phyloP scores from a whole-genome alignment of 2,888 invertebrate species.

The Psylliodes chrysocephalus region DNA sequence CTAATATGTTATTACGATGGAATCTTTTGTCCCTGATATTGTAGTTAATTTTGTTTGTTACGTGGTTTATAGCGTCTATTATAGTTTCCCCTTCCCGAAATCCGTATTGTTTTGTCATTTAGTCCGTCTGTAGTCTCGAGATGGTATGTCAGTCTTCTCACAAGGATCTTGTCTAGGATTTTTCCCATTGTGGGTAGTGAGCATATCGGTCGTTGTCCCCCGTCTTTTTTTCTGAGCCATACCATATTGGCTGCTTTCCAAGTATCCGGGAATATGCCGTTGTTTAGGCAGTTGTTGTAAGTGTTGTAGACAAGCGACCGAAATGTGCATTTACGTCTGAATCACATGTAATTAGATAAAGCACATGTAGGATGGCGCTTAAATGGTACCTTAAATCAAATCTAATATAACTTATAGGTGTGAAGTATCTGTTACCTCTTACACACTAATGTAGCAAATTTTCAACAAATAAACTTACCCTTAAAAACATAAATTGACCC shows the following conservation, averaged over 20 bases:
- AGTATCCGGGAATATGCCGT: slow-evolving; percentile 41
- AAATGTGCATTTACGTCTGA: too few species aligned
- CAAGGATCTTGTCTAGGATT: slow-evolving; percentile 50
- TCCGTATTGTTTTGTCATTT: slow-evolving; percentile 26
- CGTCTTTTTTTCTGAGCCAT: slow-evolving; percentile 44
- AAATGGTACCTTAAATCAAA: too few species aligned
- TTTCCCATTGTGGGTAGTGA: slow-evolving; percentile 50
- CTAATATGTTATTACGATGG: too few species aligned
- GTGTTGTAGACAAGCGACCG: too few species aligned
- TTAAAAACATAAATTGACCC: slow-evolving; percentile 45
- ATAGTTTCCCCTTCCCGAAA: not conserved
- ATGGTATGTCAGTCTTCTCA: slow-evolving; percentile 41
- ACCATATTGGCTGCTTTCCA: slow-evolving; percentile 47
- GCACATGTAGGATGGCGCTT: too few species aligned
- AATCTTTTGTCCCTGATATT: slow-evolving; percentile 37
- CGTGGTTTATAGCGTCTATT: not conserved
- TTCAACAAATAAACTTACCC: slow-evolving; percentile 38
- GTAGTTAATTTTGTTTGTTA: slow-evolving; percentile 17
- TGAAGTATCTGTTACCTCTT: too few species aligned
- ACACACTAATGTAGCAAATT: too few species aligned
- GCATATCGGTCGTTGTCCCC: slow-evolving; percentile 49
- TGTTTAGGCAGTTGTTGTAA: slow-evolving; percentile 23
- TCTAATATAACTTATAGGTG: too few species aligned
- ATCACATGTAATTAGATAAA: too few species aligned
- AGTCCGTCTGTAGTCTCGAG: slow-evolving; percentile 41